Base-by-base conservation (phyloP, 2,113 vertebrate genomes). In the Protomyctophum bolini region DNA sequence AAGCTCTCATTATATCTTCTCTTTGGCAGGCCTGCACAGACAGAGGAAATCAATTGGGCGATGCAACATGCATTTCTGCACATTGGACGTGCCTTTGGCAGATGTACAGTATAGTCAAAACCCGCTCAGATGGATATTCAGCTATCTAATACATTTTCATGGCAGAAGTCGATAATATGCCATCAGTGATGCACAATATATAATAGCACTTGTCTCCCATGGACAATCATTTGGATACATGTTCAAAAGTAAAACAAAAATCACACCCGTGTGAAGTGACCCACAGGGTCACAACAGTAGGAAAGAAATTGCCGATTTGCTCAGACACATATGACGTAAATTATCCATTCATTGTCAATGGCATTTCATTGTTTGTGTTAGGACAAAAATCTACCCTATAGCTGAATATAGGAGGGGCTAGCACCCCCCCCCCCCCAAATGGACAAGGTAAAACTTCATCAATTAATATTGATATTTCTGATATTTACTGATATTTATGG, bases 21-120 rank as follows among this genome's bases (percentile, higher is more conserved):
- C 21, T 41, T 41, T 59, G 12, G 14, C 4, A 6, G 12, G 52
- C 47, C 6, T n/a, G 64, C 12, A 10, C 1, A 58, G 2, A 67
- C 60, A 52, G 5, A 69, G 48, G 33, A 79, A 69, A 76, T 69
- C 70, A 66, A 59, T 15, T 9, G 48, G 29, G 21, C 54, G 28
- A 54, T 14, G 48, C 7, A 51, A 54, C 29, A 72, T 68, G 21
- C 21, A 66, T 66, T 65, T 58, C 29, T 64, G 6, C 55, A 74
- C 41, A 66, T 57, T 65, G 63, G 61, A 68, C 70, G 1, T 7
- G 51, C 67, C 21, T 70, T 60, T 71, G 66, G 67, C 55, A 69
- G 67, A 70, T 64, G 62, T 12, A 6, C 33, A 4, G 33, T 41
- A 28, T 41, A 28, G 65, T 6, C 15, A 66, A 58, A 14, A 58